Conservation (phyloP, 64 coral and sea anemone species). For the Montipora foliosa region DNA sequence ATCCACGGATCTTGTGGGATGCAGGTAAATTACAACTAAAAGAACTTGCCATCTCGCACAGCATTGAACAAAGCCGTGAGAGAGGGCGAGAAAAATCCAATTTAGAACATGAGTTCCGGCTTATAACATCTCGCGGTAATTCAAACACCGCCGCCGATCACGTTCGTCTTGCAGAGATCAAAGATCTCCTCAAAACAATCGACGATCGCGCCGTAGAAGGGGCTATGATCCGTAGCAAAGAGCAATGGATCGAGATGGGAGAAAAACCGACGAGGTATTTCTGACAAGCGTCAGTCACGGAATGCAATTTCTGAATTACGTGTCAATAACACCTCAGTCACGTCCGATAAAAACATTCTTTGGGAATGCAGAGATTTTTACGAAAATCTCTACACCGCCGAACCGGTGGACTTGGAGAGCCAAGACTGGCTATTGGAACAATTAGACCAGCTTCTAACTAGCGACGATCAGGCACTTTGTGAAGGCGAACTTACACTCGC, state of each 20-base stretch:
- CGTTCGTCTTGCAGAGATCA: not conserved
- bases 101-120: not conserved
- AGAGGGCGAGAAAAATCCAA: not conserved
- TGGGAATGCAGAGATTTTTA: not conserved
- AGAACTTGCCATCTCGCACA: not conserved
- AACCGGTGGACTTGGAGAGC: not conserved
- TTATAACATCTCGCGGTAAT: not conserved
- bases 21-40: not conserved
- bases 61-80: not conserved
- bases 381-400: not conserved
- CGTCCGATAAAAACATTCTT: not conserved
- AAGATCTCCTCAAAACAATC: not conserved
- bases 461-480: not conserved
- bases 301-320: not conserved
- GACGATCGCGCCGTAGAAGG: not conserved
- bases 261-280: constrained; percentile 54
- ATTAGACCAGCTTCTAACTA: not conserved
- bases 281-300: not conserved
- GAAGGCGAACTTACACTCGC: not conserved
- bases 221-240: constrained; percentile 5
- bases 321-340: not conserved
- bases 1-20: constrained; percentile 2
- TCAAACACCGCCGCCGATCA: not conserved
- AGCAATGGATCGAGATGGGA: constrained; percentile 22
- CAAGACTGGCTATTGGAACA: not conserved